These are phyloP conservation scores for Andinoacara biseriatus DNA, from an alignment of 2,113 vertebrate genomes.

Conservation along the genomic window DNA sequence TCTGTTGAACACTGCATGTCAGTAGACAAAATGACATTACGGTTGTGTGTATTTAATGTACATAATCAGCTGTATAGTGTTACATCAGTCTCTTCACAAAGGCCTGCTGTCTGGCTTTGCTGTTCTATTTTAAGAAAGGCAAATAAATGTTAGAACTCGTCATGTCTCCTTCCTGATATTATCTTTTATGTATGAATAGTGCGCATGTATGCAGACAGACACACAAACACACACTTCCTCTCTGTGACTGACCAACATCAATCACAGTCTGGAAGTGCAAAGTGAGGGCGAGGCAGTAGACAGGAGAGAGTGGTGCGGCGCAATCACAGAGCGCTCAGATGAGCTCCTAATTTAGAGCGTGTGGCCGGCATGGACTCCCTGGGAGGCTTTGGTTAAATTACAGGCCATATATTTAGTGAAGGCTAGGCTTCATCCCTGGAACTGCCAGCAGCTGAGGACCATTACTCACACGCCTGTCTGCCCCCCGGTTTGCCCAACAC, in stretches of 20 bases:
- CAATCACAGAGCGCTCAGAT: conserved; percentile 60
- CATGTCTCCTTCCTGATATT: conserved; percentile 39
- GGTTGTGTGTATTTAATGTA: conserved; percentile 10
- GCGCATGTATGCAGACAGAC: background rate
- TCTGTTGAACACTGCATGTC: background rate
- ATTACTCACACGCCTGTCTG: conserved; percentile 62
- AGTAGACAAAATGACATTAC: background rate
- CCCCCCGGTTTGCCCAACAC: conserved; percentile 25
- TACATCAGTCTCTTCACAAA: conserved; percentile 38
- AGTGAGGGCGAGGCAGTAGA: conserved; percentile 10
- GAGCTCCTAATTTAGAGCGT: conserved; percentile 68
- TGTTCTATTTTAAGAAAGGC: conserved; percentile 59
- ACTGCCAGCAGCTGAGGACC: conserved; percentile 63
- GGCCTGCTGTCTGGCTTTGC: conserved; percentile 23
- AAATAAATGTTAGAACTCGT: conserved; percentile 54
- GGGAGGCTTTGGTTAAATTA: conserved; percentile 70
- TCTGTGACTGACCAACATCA: conserved; percentile 36
- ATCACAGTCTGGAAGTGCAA: conserved; percentile 30
- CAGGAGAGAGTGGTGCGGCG: conserved; percentile 34
- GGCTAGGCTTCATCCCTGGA: conserved; percentile 52
- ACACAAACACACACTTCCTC: conserved; percentile 3
- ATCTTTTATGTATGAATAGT: background rate
- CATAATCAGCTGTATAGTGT: conserved; percentile 28
- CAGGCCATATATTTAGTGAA: conserved; percentile 73
- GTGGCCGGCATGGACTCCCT: conserved; percentile 30